Conservation (phyloP, 1,140 invertebrate species). For the Dreissena polymorpha region DNA sequence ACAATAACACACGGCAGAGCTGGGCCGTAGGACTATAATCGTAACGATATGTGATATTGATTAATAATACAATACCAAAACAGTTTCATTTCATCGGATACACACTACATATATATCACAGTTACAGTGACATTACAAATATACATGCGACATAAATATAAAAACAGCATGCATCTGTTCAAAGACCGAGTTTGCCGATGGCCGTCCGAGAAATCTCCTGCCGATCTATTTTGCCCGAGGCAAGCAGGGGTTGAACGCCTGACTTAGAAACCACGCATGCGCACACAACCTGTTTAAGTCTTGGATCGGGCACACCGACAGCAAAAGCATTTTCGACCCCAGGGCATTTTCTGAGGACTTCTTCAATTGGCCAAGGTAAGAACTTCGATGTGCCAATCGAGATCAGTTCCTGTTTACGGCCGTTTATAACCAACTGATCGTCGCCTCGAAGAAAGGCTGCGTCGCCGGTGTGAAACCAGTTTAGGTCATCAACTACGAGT, state of each 20-base stretch:
- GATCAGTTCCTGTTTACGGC: conserved; percentile 33
- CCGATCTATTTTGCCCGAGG: conserved; percentile 32
- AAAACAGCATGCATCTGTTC: no score
- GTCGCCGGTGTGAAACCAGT: conserved; percentile 55
- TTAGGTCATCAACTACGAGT: conserved; percentile 15
- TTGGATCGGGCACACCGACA: conserved; percentile 47
- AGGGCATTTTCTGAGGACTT: conserved; percentile 6
- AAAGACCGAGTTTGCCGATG: conserved; percentile 26
- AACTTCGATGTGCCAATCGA: conserved; percentile 34
- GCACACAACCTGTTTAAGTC: conserved; percentile 36
- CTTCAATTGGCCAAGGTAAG: conserved; percentile 47
- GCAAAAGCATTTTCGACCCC: conserved; percentile 32
- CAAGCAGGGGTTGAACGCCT: neutral
- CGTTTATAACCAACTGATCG: conserved; percentile 26
- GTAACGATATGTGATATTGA: no score
- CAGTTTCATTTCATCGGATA: no score
- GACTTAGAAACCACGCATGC: conserved; percentile 28
- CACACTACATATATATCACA: no score
- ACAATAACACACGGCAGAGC: no score
- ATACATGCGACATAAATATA: no score
- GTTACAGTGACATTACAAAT: no score
- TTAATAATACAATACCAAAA: no score
- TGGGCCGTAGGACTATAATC: no score
- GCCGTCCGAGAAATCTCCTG: neutral
- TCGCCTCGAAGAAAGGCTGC: conserved; percentile 33